Conservation (phyloP, 2,888 invertebrate species). For the Morpho helenor region DNA sequence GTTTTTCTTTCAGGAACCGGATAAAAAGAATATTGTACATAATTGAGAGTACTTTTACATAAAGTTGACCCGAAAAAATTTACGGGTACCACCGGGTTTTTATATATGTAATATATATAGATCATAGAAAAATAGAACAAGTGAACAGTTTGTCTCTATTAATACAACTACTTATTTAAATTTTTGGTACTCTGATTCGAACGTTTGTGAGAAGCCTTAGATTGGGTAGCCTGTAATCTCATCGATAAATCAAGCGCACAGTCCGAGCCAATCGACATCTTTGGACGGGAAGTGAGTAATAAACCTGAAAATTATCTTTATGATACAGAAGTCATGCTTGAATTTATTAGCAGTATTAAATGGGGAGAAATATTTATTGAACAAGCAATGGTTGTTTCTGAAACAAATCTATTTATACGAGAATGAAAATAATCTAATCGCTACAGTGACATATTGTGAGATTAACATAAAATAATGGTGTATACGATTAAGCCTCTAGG, state of each 20-base stretch:
- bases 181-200: neutral
- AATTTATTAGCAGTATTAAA: conserved; percentile 21
- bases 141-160: no score
- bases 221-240: conserved; percentile 53
- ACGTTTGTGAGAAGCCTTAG: conserved; percentile 30
- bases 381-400: conserved; percentile 11
- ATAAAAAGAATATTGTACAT: no score
- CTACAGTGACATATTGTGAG: neutral
- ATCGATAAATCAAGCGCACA: conserved; percentile 62
- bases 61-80: no score
- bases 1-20: no score
- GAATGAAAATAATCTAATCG: conserved; percentile 6
- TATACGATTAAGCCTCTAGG: no score
- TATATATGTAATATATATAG: no score
- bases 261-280: conserved; percentile 50
- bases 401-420: conserved; percentile 6
- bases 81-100: no score
- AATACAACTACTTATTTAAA: no score
- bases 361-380: conserved; percentile 18
- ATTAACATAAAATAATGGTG: no score
- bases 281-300: conserved; percentile 47
- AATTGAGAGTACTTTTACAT: no score
- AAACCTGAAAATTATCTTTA: conserved; percentile 27
- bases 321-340: conserved; percentile 19
- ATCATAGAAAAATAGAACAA: no score